Evolutionary conservation across 2,113 vertebrate species (phyloP).

Genomic region (Anser brachyrhynchus): DNA sequence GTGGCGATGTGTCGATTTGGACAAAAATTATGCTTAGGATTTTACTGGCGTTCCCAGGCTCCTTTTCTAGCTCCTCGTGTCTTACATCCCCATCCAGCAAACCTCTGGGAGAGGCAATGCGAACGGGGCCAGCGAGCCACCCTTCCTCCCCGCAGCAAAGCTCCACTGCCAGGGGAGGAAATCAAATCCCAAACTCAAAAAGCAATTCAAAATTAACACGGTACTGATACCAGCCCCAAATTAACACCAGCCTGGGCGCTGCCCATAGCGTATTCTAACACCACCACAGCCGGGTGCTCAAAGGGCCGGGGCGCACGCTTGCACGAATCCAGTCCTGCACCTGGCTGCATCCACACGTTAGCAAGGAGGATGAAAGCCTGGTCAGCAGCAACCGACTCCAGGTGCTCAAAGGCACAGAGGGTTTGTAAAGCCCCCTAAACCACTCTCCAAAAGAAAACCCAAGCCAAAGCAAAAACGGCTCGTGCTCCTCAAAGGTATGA

Average conservation of each 20-base stretch:
- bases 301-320: background rate
- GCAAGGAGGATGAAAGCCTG: background rate
- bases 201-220: background rate
- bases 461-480: background rate
- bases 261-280: background rate
- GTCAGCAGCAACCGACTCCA: background rate
- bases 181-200: background rate
- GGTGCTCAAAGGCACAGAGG: background rate
- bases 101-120: background rate
- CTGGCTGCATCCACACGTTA: background rate
- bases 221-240: background rate
- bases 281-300: background rate
- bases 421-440: background rate
- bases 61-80: background rate
- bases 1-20: fast-evolving
- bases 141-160: background rate
- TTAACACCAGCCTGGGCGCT: background rate
- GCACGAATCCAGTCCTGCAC: background rate
- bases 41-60: background rate
- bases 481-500: background rate
- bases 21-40: background rate
- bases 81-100: background rate
- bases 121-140: background rate
- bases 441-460: background rate
- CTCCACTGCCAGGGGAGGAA: background rate